These are phyloP conservation scores for Heliconius cydno DNA, from an alignment of 2,888 invertebrate genomes.

Conservation along the genomic window DNA sequence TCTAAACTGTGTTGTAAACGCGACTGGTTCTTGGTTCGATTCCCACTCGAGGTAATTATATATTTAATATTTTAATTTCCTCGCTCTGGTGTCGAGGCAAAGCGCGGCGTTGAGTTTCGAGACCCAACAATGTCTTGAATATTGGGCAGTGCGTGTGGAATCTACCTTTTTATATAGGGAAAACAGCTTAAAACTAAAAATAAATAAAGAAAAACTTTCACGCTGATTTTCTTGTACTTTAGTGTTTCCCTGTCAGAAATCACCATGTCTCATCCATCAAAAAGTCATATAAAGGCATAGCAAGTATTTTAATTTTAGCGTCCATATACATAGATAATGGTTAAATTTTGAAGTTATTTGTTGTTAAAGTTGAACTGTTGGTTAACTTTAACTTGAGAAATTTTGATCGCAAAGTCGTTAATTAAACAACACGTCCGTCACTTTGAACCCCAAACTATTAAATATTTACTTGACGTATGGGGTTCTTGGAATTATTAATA, in stretches of 20 bases:
- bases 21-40: too few species aligned
- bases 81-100: too few species aligned
- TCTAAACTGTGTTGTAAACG: too few species aligned
- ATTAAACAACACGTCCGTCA: constrained; percentile 28
- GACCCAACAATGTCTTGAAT: too few species aligned
- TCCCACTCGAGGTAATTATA: too few species aligned
- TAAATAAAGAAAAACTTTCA: background rate
- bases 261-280: constrained; percentile 12
- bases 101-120: too few species aligned
- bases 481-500: background rate
- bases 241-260: constrained; percentile 1
- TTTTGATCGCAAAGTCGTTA: constrained; percentile 11
- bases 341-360: constrained; percentile 1
- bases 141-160: too few species aligned
- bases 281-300: background rate
- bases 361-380: background rate
- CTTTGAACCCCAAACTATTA: constrained; percentile 25
- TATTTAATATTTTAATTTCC: too few species aligned
- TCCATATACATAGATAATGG: background rate
- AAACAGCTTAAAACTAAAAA: background rate
- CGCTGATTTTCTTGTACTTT: background rate
- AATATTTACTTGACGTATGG: constrained; percentile 10
- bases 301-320: background rate
- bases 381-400: constrained; percentile 20
- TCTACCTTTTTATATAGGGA: too few species aligned